Percentiles rank a stretch among this genome's conserved stretches.
Conservation (phyloP, 30 jellyfish, hydroid and myxozoan species). For the Chrysaora quinquecirrha region DNA sequence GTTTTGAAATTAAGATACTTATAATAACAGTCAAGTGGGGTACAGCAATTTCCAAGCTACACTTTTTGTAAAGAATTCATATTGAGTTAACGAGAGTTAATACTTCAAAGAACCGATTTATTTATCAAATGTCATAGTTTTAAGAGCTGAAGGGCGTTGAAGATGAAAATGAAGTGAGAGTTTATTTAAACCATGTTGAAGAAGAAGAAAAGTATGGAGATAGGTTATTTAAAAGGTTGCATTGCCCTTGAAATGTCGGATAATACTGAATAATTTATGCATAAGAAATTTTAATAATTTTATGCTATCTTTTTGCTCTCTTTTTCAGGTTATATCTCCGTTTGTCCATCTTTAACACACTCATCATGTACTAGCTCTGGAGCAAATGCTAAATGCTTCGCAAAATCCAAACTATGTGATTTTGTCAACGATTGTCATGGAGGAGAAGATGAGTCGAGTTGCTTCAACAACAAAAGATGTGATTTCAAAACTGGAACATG, state of each 20-base stretch:
- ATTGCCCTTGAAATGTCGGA: neutral
- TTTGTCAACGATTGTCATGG: constrained; percentile 61
- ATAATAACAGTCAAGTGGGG: too few relatives aligned
- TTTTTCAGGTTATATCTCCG: constrained; percentile 15
- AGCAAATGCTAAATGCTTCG: constrained; percentile 13
- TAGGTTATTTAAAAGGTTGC: neutral
- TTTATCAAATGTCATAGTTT: too few relatives aligned
- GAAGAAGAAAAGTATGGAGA: neutral
- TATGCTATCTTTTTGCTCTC: neutral
- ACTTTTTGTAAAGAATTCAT: too few relatives aligned
- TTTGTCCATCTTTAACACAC: constrained; percentile 52
- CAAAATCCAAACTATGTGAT: constrained; percentile 40
- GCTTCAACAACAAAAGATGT: constrained; percentile 43
- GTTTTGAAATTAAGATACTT: too few relatives aligned
- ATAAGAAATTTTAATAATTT: neutral
- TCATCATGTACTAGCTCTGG: constrained; percentile 42
- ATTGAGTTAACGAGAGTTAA: too few relatives aligned
- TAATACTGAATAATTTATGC: neutral
- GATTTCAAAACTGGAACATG: constrained; percentile 43
- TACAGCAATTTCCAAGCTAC: too few relatives aligned
- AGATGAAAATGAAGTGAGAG: neutral
- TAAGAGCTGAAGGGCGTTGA: neutral
- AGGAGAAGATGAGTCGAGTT: constrained; percentile 61
- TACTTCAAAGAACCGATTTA: too few relatives aligned
- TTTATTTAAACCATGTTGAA: neutral